Evolutionary conservation across 2,888 invertebrate species (phyloP).

Genomic region (Drosophila longiperda): DNA sequence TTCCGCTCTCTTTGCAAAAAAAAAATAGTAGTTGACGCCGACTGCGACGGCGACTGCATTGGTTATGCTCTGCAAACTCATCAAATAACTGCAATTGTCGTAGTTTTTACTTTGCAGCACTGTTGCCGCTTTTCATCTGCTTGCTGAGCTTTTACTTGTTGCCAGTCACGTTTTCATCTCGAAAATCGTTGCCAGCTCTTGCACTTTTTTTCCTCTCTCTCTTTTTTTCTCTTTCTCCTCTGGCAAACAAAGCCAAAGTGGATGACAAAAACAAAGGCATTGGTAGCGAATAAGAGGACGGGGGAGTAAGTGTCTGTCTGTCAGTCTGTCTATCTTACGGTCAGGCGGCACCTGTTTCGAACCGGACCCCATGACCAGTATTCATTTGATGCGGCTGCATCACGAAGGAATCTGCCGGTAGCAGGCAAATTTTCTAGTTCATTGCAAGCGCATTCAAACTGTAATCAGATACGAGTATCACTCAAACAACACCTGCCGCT

Average conservation of each 20-base stretch:
- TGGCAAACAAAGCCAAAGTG: constrained; percentile 44
- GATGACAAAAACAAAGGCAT: constrained; percentile 43
- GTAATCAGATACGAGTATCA: constrained; percentile 71
- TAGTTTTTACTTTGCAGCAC: constrained; percentile 57
- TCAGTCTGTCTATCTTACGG: constrained; percentile 1
- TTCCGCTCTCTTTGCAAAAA: constrained; percentile 75
- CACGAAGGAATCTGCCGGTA: constrained; percentile 56
- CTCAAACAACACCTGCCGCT: neutral
- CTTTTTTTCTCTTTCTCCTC: neutral
- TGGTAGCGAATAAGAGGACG: neutral
- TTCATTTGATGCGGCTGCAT: constrained; percentile 48
- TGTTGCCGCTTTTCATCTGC: constrained; percentile 65
- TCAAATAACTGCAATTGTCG: constrained; percentile 81
- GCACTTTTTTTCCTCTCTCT: constrained; percentile 29
- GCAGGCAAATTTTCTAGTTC: constrained; percentile 78
- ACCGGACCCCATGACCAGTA: constrained; percentile 15
- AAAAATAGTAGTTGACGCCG: constrained; percentile 19
- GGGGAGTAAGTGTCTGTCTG: constrained; percentile 11
- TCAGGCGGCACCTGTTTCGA: constrained; percentile 63
- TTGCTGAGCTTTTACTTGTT: constrained; percentile 62
- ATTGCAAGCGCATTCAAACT: constrained; percentile 78
- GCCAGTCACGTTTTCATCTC: constrained; percentile 65
- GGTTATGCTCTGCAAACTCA: constrained; percentile 80
- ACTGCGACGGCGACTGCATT: constrained; percentile 24
- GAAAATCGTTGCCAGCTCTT: constrained; percentile 54